phyloP scores from a whole-genome alignment of 2,888 invertebrate genomes.

The Magallana nippona region DNA sequence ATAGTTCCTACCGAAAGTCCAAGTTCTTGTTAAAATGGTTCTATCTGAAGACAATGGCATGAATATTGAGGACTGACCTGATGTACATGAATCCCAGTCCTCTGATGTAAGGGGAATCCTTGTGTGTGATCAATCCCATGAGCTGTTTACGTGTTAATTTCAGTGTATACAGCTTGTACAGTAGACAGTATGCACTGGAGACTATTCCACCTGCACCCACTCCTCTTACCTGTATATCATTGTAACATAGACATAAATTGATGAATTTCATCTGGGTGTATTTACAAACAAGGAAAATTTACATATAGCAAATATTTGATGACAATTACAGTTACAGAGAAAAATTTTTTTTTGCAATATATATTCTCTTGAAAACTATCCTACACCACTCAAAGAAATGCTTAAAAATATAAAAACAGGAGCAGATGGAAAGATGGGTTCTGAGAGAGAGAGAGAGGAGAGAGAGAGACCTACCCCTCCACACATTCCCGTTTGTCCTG shows the following conservation, averaged over 20 bases:
- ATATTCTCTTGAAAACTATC: too few relatives aligned
- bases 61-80: conserved; percentile 81
- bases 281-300: too few relatives aligned
- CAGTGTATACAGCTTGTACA: conserved; percentile 98
- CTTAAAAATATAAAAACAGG: too few relatives aligned
- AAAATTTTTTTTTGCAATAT: too few relatives aligned
- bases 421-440: too few relatives aligned
- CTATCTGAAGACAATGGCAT: too few relatives aligned
- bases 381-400: too few relatives aligned
- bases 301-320: too few relatives aligned
- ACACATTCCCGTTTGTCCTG: conserved; percentile 99
- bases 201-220: conserved; percentile 99
- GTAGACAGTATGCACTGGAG: conserved; percentile 99
- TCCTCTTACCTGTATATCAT: conserved; percentile 89
- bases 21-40: too few relatives aligned
- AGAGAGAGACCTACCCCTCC: conserved; percentile 85
- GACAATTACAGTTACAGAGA: too few relatives aligned
- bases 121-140: conserved; percentile 95
- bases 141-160: conserved; percentile 98
- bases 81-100: conserved; percentile 93
- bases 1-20: too few relatives aligned
- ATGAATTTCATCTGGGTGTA: not conserved
- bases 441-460: too few relatives aligned
- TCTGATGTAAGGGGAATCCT: conserved; percentile 97
- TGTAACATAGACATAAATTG: not conserved